Base-by-base conservation (phyloP, 2,888 invertebrate genomes). In the Eledona agricola region DNA sequence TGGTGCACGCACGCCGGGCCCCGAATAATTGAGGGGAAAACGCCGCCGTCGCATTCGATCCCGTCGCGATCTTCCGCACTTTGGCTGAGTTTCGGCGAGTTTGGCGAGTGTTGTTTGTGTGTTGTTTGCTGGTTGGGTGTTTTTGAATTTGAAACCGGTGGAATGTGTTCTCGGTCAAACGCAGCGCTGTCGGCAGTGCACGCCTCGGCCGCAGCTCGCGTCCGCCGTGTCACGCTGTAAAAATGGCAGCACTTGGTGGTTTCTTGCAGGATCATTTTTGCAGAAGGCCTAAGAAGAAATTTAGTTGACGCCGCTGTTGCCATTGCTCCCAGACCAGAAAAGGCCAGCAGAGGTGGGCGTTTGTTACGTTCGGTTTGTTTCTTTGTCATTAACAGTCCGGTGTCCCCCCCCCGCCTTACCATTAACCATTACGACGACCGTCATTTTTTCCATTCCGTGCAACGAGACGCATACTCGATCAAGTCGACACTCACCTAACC, bases 241-340 rank as follows among this genome's bases (percentile, higher is more conserved):
- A 78, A 77, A 80, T 80, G 80, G 79, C 78, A 78, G 76, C 78
- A 66, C 71, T 74, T 69, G 69, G 74, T 69, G 73, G 75, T 66
- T 77, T 75, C 67, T 74, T 75, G 71, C 76, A 74, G 72, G 76
- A 77, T 77, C 75, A 77, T 77, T 78, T 77, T 71, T 77, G 78
- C 71, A 76, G 77, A 70, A 76, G 78, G 69, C 77, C 79, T 62
- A 80, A 79, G 76, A 79, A 79, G 79, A 80, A 78, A 78, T 76
- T 77, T 74, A 80, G 79, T 79, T 81, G 80, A 80, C 80, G 77
- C n/a, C n/a, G n/a, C 72, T 72, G 70, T 73, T 72, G 74, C 72
- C 70, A 72, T 72, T 71, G 72, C 72, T 71, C 69, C 72, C 57
- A 63, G 66, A 70, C 64, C 67, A 62, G 67, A 71, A 71, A 69